These are phyloP conservation scores for Onchidella celtica DNA, from an alignment of 2,888 invertebrate genomes.

Conservation along the genomic window DNA sequence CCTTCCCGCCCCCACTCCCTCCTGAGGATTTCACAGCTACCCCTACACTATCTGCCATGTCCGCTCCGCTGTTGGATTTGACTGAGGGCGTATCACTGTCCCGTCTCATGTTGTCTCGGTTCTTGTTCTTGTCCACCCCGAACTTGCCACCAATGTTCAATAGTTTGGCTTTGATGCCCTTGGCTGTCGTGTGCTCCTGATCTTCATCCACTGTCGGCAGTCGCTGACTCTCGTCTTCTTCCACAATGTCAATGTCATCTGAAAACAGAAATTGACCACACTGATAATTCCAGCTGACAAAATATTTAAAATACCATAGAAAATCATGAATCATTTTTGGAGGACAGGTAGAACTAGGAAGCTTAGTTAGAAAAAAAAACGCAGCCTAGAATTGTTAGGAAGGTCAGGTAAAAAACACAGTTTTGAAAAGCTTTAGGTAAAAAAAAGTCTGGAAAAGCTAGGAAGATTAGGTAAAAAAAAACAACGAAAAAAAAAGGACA, in stretches of 20 bases:
- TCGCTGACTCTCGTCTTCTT: conserved; percentile 12
- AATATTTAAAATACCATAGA: no score
- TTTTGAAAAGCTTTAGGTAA: no score
- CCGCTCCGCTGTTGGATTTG: conserved; percentile 6
- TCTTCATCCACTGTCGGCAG: conserved; percentile 52
- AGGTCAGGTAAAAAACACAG: no score
- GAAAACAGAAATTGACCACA: not conserved
- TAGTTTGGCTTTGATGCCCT: conserved; percentile 44
- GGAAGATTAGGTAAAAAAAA: no score
- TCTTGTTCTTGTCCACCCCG: conserved; percentile 27
- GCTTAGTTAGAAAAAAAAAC: no score
- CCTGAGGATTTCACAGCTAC: conserved; percentile 9
- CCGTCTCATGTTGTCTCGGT: conserved; percentile 14
- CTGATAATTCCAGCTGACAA: no score
- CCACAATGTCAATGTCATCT: conserved; percentile 48
- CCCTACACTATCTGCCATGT: not conserved
- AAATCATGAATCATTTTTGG: no score
- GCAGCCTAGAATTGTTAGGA: no score
- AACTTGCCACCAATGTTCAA: conserved; percentile 32
- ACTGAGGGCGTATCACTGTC: conserved; percentile 30
- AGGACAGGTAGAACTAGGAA: no score
- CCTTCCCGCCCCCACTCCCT: conserved; percentile 6
- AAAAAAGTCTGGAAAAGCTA: no score
- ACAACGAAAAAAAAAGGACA: no score
- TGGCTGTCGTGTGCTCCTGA: conserved; percentile 40